Conservation (phyloP, 2,797 vertebrate species). For the Distichodus sexfasciatus region DNA sequence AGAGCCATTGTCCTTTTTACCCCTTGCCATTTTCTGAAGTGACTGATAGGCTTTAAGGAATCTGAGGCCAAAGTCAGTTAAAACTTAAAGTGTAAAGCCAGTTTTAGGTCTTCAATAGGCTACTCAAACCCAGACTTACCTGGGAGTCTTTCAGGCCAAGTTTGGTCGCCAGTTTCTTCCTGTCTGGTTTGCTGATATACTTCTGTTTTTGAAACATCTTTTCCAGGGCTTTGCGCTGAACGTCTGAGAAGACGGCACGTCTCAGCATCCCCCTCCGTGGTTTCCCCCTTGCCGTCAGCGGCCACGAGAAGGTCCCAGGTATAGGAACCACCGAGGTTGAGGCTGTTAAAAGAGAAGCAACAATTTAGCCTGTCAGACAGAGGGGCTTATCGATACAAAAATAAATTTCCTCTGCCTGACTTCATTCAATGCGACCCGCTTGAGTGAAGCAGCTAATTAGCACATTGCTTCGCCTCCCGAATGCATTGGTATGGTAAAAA, state of each 20-base stretch:
- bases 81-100: too few species aligned
- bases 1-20: too few species aligned
- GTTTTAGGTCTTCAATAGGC: too few species aligned
- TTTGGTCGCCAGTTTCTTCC: slow-evolving; percentile 92
- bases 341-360: slow-evolving; percentile 47
- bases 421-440: slow-evolving; percentile 64
- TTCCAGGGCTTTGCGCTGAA: slow-evolving; percentile 93
- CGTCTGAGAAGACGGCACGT: slow-evolving; percentile 93
- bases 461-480: slow-evolving; percentile 79
- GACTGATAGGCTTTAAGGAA: too few species aligned
- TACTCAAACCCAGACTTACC: too few species aligned
- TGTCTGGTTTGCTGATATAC: slow-evolving; percentile 97
- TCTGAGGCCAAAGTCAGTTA: too few species aligned
- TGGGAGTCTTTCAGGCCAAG: slow-evolving; percentile 95
- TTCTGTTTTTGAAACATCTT: slow-evolving; percentile 99
- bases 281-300: slow-evolving; percentile 86
- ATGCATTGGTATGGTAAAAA: slow-evolving; percentile 87
- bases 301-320: slow-evolving; percentile 95
- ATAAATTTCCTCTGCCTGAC: slow-evolving; percentile 34
- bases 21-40: too few species aligned
- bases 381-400: slow-evolving; percentile 23
- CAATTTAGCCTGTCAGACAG: slow-evolving; percentile 22
- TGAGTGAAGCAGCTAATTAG: slow-evolving; percentile 82
- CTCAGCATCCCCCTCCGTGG: slow-evolving; percentile 94
- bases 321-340: slow-evolving; percentile 88